Evolutionary conservation across 2,888 invertebrate species (phyloP).

Genomic region (Parochlus steinenii): DNA sequence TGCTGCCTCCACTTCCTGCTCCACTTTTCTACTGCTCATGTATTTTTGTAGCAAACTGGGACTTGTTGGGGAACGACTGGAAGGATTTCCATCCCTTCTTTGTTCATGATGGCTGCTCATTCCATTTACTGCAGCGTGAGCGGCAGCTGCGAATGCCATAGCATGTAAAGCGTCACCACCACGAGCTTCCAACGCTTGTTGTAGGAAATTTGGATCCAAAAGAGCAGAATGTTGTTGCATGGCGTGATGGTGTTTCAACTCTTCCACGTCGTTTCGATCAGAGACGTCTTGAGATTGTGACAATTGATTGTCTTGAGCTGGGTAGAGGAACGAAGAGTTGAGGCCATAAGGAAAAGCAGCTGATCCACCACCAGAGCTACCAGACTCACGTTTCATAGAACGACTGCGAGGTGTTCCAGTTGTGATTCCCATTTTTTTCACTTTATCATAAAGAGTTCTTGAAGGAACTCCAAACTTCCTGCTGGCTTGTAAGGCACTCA

Average conservation of each 20-base stretch:
- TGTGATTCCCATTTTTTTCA: slow-evolving; percentile 74
- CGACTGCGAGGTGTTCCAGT: slow-evolving; percentile 63
- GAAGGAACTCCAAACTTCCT: slow-evolving; percentile 77
- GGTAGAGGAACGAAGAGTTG: slow-evolving; percentile 28
- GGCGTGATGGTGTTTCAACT: slow-evolving; percentile 18
- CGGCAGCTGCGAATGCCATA: slow-evolving; percentile 53
- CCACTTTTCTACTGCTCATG: slow-evolving; percentile 22
- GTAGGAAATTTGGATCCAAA: slow-evolving; percentile 50
- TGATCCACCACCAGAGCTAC: slow-evolving; percentile 32
- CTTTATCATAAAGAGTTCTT: slow-evolving; percentile 80
- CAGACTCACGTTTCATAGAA: slow-evolving; percentile 38
- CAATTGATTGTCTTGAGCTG: slow-evolving; percentile 13
- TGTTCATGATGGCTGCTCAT: too few species aligned
- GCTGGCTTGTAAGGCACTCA: slow-evolving; percentile 80
- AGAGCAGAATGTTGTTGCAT: slow-evolving; percentile 32
- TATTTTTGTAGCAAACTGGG: slow-evolving; percentile 33
- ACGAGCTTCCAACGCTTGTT: slow-evolving; percentile 40
- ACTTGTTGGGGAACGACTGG: slow-evolving; percentile 31
- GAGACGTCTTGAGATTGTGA: slow-evolving; percentile 17
- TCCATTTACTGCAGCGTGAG: slow-evolving; percentile 40
- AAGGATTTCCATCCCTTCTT: slow-evolving; percentile 31
- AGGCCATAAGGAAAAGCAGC: slow-evolving; percentile 50
- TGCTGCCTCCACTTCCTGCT: slow-evolving; percentile 17
- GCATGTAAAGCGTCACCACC: slow-evolving; percentile 48
- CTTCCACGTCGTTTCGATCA: slow-evolving; percentile 10